Percentiles rank a stretch among this genome's conserved stretches.
phyloP scores from a whole-genome alignment of 2,888 invertebrate species.

The Brachylomia viminalis region DNA sequence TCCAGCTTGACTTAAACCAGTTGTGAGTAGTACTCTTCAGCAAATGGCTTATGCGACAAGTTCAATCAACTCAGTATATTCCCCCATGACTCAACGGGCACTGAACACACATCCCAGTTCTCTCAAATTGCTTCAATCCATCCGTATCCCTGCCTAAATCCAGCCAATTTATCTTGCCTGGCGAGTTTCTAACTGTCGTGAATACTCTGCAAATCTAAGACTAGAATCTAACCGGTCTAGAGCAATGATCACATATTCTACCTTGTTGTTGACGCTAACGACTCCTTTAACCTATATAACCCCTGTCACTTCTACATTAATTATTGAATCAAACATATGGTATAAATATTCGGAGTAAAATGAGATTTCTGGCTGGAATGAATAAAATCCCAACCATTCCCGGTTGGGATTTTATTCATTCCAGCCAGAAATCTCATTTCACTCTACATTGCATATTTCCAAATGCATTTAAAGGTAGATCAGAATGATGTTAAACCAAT shows the following conservation, averaged over 20 bases:
- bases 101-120: slow-evolving; percentile 13
- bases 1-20: slow-evolving; percentile 7
- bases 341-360: background rate
- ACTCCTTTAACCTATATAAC: background rate
- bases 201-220: background rate
- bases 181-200: slow-evolving; percentile 13
- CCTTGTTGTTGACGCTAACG: background rate
- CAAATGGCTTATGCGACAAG: slow-evolving; percentile 18
- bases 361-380: too few relatives aligned
- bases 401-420: background rate
- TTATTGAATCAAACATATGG: background rate
- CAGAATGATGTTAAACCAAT: background rate
- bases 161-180: slow-evolving; percentile 3
- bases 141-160: background rate
- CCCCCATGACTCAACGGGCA: background rate
- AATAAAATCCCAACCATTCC: too few relatives aligned
- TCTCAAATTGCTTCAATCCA: slow-evolving; percentile 16
- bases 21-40: slow-evolving; percentile 19
- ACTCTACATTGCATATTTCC: background rate
- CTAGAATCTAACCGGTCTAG: slow-evolving; percentile 29
- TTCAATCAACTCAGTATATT: slow-evolving; percentile 34
- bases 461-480: background rate
- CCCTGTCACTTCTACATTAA: background rate
- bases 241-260: slow-evolving; percentile 1
- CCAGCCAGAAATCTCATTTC: background rate